Evolutionary conservation across 2,888 invertebrate species (phyloP), one percentile per base, ranked within the genome.

Genomic region (Furcula furcula): DNA sequence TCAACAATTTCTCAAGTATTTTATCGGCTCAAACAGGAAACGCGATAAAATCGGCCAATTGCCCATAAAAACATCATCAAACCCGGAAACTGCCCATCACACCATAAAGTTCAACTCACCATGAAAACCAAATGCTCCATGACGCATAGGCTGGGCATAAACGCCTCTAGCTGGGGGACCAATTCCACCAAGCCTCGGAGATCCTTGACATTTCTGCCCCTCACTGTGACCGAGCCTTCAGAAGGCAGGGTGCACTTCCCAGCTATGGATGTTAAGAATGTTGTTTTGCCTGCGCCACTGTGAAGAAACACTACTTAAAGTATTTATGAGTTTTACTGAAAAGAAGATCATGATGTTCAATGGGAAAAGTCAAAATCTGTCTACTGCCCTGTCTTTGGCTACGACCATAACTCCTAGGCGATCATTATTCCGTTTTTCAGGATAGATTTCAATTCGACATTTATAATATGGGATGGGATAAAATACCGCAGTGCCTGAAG

Each of bases 161-260:
- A 92, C 11, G 91, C 81, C 57, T 94, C 93, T 35, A 91, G 90
- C 59, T 94, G 94, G 4, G 93, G 93, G 1, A 94, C 90, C 28
- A 93, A 70, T 39, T 87, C 88, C 3, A 78, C 68, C 1, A 91
- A 34, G 75, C 91, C 46, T 13, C 61, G 57, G 22, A 68, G 43
- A 0, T 63, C 64, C 29, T 89, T 85, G 49, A 90, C 83, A 59
- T 90, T 76, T 69, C 80, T 78, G 1, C 80, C 72, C 34, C 82
- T 78, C 20, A 84, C 67, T n/a, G 80, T 75, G 30, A 90, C 79
- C 0, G 59, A 61, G 19, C 90, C 83, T 1, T 87, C 85, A 0
- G 63, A 64, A 1, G 79, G 81, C 35, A 90, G 66, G 25, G 72
- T 77, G 40, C 85, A 81, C 66, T 86, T 89, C 4, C 90, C 90